Evolutionary conservation across 2,888 invertebrate genomes (phyloP).

Genomic region (Mayetiola destructor): DNA sequence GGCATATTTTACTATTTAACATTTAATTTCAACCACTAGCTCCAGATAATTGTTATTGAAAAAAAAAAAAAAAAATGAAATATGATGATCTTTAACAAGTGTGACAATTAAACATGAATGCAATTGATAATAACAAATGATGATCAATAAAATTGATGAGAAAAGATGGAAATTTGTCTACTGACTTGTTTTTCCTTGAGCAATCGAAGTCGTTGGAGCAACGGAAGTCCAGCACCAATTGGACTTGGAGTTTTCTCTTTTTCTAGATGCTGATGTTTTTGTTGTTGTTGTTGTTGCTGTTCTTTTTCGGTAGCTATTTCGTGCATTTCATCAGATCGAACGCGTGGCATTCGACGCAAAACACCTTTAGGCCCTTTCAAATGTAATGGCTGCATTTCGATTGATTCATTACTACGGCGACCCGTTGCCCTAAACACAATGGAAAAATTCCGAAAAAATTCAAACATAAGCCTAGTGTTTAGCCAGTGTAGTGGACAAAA

Average conservation of each 20-base stretch:
- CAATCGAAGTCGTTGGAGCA: constrained; percentile 60
- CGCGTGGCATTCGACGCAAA: constrained; percentile 57
- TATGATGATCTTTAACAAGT: no score
- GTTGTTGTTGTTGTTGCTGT: background rate
- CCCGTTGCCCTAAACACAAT: constrained; percentile 21
- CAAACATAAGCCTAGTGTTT: background rate
- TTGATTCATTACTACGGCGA: constrained; percentile 41
- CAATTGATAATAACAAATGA: no score
- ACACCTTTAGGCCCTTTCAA: constrained; percentile 38
- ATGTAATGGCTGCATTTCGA: constrained; percentile 52
- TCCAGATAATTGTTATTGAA: background rate
- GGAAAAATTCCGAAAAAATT: background rate
- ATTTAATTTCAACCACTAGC: no score
- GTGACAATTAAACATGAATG: no score
- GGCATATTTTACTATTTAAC: no score
- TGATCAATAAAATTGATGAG: no score
- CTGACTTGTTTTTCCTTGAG: constrained; percentile 71
- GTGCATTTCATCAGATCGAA: constrained; percentile 56
- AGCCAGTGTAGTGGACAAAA: background rate
- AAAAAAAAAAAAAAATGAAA: no score
- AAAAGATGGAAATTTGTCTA: no score
- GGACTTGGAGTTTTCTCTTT: constrained; percentile 54
- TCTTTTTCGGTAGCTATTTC: constrained; percentile 32
- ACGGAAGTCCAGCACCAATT: constrained; percentile 69
- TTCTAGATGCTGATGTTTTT: constrained; percentile 26